These are phyloP conservation scores for Corbicula japonica DNA, from an alignment of 2,888 invertebrate genomes.

Conservation along the genomic window DNA sequence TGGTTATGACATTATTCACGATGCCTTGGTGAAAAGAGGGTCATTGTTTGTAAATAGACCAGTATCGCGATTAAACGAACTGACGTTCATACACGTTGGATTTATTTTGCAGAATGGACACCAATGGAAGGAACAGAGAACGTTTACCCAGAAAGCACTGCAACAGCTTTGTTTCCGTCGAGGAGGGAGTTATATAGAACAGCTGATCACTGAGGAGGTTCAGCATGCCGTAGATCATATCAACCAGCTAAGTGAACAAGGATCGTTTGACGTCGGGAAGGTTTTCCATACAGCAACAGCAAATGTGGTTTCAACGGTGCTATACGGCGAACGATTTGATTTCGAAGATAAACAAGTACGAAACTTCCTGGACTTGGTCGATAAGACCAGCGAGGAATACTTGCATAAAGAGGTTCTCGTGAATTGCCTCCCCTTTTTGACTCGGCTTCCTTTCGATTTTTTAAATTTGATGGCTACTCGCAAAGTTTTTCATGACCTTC, in stretches of 20 bases:
- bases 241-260: constrained; percentile 6
- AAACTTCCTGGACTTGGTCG: neutral
- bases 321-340: constrained; percentile 28
- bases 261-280: neutral
- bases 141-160: constrained; percentile 22
- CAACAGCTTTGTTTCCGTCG: constrained; percentile 42
- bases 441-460: constrained; percentile 3
- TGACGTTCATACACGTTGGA: constrained; percentile 13
- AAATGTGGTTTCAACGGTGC: constrained; percentile 26
- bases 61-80: neutral
- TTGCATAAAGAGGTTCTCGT: neutral
- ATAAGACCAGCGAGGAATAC: neutral
- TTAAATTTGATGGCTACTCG: neutral
- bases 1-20: constrained; percentile 49
- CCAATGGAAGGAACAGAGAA: constrained; percentile 49
- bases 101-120: constrained; percentile 31
- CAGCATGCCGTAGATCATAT: constrained; percentile 13
- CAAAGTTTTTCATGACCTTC: neutral
- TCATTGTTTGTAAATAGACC: constrained; percentile 40
- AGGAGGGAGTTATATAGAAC: constrained; percentile 30
- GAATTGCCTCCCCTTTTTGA: constrained; percentile 22
- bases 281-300: neutral
- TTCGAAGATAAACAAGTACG: constrained; percentile 21
- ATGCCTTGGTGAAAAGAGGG: constrained; percentile 53
- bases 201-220: constrained; percentile 6